Base-by-base conservation (phyloP, 2,888 invertebrate species). In the Cremastinae sp. region DNA sequence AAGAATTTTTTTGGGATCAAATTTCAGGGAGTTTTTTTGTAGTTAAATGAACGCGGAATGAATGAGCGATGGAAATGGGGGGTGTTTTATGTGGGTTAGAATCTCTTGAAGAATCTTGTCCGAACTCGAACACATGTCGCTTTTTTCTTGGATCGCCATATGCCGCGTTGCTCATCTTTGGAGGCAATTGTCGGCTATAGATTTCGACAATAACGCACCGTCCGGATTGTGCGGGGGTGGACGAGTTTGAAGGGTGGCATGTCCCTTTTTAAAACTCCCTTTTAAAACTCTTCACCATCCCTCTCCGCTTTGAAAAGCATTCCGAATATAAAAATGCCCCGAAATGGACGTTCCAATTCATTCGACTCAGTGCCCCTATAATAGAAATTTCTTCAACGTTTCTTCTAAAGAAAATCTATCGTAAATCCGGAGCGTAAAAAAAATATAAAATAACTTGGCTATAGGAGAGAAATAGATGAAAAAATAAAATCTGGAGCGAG, bases 111-210 rank as follows among this genome's bases (percentile, higher is more conserved):
- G 71, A 56, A 75, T 75, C 75, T 75, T 66, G 47, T 28, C 53
- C 68, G 53, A 72, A 75, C 51, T 51, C 35, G 66, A 75, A 72
- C 75, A 75, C 62, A 72, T 75, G 75, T 72, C 68, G 68, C 55
- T 66, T 56, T 71, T 22, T 22, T 71, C 45, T 62, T 66, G 53
- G 58, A 68, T 72, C 12, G 75, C 72, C 75, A 72, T 72, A 75
- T 75, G 75, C 68, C n/a, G 39, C 59, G 61, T 41, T 61, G 66
- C 55, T 68, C 55, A 72, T 72, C 69, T 70, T 59, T 0, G n/a
- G 47, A 43, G 45, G 49, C 66, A 66, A 72, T 71, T 71, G 59
- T 49, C 71, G 66, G 62, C 65, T n/a, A 16, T 10, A 5, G 35
- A 16, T 14, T 20, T 47, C 18, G n/a, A 66, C 16, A 35, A 28